Conservation (phyloP, 2,888 invertebrate species). For the Dexiosoma caninum region DNA sequence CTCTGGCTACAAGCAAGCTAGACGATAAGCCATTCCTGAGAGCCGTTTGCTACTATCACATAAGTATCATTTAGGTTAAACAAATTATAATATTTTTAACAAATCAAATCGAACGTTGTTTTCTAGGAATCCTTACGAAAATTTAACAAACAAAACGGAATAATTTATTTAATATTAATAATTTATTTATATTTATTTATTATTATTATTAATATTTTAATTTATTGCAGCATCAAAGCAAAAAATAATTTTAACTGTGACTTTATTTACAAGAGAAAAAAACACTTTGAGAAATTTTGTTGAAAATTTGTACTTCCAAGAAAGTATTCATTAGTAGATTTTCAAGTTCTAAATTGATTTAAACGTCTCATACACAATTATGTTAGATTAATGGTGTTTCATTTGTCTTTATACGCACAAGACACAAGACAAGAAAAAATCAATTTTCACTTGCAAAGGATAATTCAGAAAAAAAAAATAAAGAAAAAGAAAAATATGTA, state of each 20-base stretch:
- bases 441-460: neutral
- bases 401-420: neutral
- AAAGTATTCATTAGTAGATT: constrained; percentile 24
- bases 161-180: constrained; percentile 70
- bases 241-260: constrained; percentile 63
- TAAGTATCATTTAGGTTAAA: constrained; percentile 62
- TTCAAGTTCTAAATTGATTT: constrained; percentile 43
- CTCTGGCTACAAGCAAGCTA: constrained; percentile 78
- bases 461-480: too few species aligned
- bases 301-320: too few species aligned
- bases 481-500: too few species aligned
- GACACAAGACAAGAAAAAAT: too few species aligned
- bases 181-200: constrained; percentile 77
- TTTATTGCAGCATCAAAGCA: constrained; percentile 64
- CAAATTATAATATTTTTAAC: constrained; percentile 35
- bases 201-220: constrained; percentile 72
- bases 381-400: constrained; percentile 44
- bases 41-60: constrained; percentile 24
- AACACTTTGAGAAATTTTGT: constrained; percentile 34
- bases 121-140: constrained; percentile 49
- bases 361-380: constrained; percentile 37
- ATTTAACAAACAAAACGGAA: constrained; percentile 67
- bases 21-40: constrained; percentile 72
- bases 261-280: constrained; percentile 32
- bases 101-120: constrained; percentile 31